Conservation (phyloP, 2,888 invertebrate genomes). For the Papilio elwesi region DNA sequence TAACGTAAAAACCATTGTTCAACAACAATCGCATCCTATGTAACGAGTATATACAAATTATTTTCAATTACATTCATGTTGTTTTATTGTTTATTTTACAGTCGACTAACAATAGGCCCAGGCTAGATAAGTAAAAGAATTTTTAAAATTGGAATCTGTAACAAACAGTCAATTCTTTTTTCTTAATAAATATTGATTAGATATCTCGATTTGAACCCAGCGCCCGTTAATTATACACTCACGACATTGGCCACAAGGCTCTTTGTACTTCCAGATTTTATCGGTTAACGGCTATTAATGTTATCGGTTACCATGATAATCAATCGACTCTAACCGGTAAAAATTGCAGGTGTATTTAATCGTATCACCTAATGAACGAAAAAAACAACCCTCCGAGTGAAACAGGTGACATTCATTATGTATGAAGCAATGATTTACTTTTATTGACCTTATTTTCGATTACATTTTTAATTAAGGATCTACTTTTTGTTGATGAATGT, state of each 20-base stretch:
- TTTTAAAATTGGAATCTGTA: too few species aligned
- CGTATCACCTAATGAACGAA: conserved; percentile 25
- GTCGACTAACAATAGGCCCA: too few species aligned
- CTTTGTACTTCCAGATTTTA: conserved; percentile 14
- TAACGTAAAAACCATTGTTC: too few species aligned
- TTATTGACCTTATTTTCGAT: conserved; percentile 29
- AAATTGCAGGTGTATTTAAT: conserved; percentile 34
- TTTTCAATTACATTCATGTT: too few species aligned
- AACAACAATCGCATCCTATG: too few species aligned
- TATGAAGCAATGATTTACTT: conserved; percentile 28
- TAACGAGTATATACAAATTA: too few species aligned
- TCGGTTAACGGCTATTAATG: conserved; percentile 2
- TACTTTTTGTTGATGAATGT: background rate
- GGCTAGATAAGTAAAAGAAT: too few species aligned
- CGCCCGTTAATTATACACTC: background rate
- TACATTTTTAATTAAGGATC: conserved; percentile 25
- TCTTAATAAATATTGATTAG: too few species aligned
- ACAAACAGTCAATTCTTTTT: too few species aligned
- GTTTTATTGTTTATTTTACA: too few species aligned
- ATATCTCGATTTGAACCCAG: background rate
- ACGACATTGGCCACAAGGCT: background rate
- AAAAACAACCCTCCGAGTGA: conserved; percentile 2
- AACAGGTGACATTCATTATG: conserved; percentile 36
- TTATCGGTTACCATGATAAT: conserved; percentile 24
- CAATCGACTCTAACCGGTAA: conserved; percentile 19